phyloP scores from a whole-genome alignment of 2,888 invertebrate genomes.

The Spodoptera littoralis region DNA sequence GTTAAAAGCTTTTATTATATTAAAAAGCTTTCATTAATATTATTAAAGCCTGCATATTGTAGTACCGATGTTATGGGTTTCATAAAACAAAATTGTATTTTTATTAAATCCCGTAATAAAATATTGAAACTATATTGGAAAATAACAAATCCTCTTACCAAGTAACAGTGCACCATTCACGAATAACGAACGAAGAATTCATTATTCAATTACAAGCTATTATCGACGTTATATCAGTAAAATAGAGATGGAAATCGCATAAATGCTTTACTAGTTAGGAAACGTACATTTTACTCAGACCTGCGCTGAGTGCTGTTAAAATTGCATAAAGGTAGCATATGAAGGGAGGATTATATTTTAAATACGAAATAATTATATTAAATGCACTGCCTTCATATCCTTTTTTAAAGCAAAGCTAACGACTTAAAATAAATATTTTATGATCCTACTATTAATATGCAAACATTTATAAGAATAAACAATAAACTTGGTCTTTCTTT shows the following conservation, averaged over 20 bases:
- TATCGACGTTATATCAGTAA: conserved; percentile 16
- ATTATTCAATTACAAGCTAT: conserved; percentile 22
- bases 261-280: conserved; percentile 26
- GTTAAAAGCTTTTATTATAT: too few relatives aligned
- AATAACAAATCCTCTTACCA: conserved; percentile 35
- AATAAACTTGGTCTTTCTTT: too few relatives aligned
- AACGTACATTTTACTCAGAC: conserved; percentile 16
- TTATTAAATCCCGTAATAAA: conserved; percentile 1
- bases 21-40: too few relatives aligned
- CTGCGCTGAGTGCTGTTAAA: conserved; percentile 3
- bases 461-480: too few relatives aligned
- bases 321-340: conserved; percentile 2
- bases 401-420: too few relatives aligned
- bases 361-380: too few relatives aligned
- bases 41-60: too few relatives aligned
- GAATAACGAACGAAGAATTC: conserved; percentile 20
- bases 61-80: too few relatives aligned
- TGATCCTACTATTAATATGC: too few relatives aligned
- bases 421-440: too few relatives aligned
- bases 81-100: background rate
- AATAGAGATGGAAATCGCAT: conserved; percentile 36
- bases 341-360: too few relatives aligned
- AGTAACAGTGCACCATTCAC: conserved; percentile 19
- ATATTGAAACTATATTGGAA: conserved; percentile 26
- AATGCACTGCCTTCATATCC: too few relatives aligned